Conservation (phyloP, 2,113 vertebrate genomes). For the Cochlearius cochlearius region DNA sequence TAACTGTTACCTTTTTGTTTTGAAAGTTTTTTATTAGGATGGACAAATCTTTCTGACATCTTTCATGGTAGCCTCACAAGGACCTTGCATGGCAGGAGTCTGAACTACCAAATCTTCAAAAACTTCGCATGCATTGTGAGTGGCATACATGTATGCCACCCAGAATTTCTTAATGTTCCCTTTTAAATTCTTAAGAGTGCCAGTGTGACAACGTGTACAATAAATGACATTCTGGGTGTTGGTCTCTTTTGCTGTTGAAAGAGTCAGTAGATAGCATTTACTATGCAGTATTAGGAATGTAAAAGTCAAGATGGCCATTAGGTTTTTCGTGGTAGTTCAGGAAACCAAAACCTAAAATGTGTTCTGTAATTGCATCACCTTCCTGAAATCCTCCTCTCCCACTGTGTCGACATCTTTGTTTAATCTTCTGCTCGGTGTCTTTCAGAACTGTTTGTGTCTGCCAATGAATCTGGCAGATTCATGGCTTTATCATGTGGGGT, state of each 20-base stretch:
- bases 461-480: neutral
- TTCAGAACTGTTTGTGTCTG: neutral
- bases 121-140: neutral
- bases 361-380: neutral
- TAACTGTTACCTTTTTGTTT: neutral
- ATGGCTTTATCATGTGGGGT: neutral
- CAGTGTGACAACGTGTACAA: neutral
- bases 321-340: neutral
- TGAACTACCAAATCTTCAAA: neutral
- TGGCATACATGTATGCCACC: neutral
- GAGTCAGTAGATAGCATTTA: neutral
- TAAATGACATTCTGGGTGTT: fast-evolving
- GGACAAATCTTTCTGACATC: neutral
- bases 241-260: neutral
- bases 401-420: neutral
- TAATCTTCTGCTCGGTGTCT: neutral
- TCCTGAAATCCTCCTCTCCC: neutral
- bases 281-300: neutral
- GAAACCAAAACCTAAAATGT: neutral
- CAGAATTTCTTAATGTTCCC: neutral
- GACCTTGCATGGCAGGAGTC: neutral
- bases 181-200: neutral
- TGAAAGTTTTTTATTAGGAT: neutral
- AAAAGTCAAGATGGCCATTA: neutral
- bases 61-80: neutral